Base-by-base conservation (phyloP, 2,888 invertebrate genomes). In the Cataglyphis livida region DNA sequence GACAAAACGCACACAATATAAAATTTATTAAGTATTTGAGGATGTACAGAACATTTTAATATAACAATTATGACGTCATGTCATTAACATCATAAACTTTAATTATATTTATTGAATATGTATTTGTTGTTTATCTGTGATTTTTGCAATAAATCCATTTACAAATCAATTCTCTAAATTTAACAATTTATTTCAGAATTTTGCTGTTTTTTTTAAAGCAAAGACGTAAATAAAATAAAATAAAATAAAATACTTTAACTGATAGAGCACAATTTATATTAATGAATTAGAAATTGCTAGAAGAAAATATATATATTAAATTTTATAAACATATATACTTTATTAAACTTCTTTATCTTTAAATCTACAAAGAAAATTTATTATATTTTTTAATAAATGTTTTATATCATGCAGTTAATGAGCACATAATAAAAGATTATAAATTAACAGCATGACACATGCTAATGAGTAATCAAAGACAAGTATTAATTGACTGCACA, bases 71-170 rank as follows among this genome's bases (percentile, higher is more conserved):
- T 41, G 41, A 18, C 18, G 3, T 78, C 44, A 15, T 6, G 32
- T 59, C 21, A 57, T 64, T 44, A 68, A 18, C 21, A 70, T 70
- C 18, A 70, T 12, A 7, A 54, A 41, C 41, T 66, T 76, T 28
- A 9, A 21, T 59, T 54, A n/a, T 7, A 1, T 38, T 65, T 0
- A 5, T 65, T 65, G 64, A 38, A 64, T 3, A 38, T 28, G 1
- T 0, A 51, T n/a, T 9, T 10, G 28, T 41, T 41, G 28, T 73
- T 73, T 44, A 75, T 38, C 12, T n/a, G 15, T 15, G 9, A 65
- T 35, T 54, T 68, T 66, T 76, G 3, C 6, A 76, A 25, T n/a
- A 18, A 66, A 66, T 51, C 25, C 18, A 32, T 76, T 76, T 54
- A 76, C 3, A 35, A 62, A 10, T 0, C 0, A 35, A 18, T n/a